Evolutionary conservation across 2,797 vertebrate genomes (phyloP).

Genomic region (Epinephelus awoara): DNA sequence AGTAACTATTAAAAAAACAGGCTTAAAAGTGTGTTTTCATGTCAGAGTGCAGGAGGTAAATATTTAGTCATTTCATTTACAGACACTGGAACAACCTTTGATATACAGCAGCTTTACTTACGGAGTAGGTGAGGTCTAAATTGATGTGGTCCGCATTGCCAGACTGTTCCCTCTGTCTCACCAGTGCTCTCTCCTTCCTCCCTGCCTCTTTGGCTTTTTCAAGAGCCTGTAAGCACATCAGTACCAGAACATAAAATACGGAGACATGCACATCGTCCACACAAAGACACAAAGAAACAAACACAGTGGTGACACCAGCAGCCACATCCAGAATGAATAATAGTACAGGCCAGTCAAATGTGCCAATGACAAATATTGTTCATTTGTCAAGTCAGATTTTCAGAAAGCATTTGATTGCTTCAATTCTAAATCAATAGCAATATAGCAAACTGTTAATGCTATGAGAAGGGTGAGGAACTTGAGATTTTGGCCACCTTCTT

Average conservation of each 20-base stretch:
- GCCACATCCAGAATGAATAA: neutral
- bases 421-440: neutral
- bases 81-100: neutral
- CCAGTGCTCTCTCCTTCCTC: conserved; percentile 92
- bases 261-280: neutral
- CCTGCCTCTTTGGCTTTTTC: conserved; percentile 98
- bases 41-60: neutral
- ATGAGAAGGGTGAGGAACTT: neutral
- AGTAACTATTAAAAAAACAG: neutral
- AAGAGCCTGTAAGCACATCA: conserved; percentile 87
- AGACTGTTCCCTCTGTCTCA: conserved; percentile 93
- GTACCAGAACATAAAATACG: neutral
- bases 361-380: neutral
- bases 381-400: neutral
- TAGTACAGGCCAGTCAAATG: neutral
- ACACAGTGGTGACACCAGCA: neutral
- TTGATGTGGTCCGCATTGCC: conserved; percentile 90
- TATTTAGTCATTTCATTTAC: neutral
- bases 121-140: conserved; percentile 95
- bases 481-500: neutral
- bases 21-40: neutral
- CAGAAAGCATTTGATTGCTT: neutral
- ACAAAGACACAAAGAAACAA: neutral
- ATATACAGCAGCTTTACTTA: conserved; percentile 79
- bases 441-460: neutral